A percentile compares a stretch with the other conserved stretches of the same genome.
These are phyloP conservation scores for Drosophila neoperkinsi DNA, from an alignment of 2,888 invertebrate species.

Conservation along the genomic window DNA sequence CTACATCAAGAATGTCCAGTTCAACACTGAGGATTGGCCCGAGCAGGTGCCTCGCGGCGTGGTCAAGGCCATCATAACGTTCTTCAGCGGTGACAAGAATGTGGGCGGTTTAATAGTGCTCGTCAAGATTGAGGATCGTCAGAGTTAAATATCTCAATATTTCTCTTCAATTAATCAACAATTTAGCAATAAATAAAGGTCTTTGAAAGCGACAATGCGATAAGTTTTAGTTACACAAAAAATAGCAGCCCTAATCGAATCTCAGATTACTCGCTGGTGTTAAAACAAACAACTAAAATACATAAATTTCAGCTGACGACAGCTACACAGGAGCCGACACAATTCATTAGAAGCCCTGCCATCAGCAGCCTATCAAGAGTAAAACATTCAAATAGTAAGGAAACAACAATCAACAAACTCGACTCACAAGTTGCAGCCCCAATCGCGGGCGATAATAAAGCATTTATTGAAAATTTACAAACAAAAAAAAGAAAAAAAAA, in stretches of 20 bases:
- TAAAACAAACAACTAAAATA: constrained; percentile 44
- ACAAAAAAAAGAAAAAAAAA: constrained; percentile 29
- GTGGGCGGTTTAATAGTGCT: constrained; percentile 69
- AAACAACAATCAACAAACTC: constrained; percentile 8
- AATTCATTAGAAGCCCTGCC: constrained; percentile 58
- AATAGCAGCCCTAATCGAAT: neutral
- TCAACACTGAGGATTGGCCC: constrained; percentile 78
- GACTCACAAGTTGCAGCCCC: constrained; percentile 22
- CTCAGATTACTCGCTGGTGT: constrained; percentile 25
- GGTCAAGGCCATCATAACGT: constrained; percentile 72
- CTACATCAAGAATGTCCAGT: constrained; percentile 64
- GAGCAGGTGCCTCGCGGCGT: constrained; percentile 76
- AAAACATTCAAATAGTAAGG: constrained; percentile 8
- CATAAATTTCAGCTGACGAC: constrained; percentile 48
- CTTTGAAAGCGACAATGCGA: constrained; percentile 51
- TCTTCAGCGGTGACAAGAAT: constrained; percentile 62
- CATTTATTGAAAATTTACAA: constrained; percentile 71
- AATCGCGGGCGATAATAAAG: constrained; percentile 53
- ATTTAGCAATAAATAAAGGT: constrained; percentile 43
- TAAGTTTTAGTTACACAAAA: neutral
- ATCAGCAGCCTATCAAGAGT: constrained; percentile 59
- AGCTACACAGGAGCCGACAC: constrained; percentile 41
- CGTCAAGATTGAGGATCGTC: constrained; percentile 71
- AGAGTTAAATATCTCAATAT: constrained; percentile 6
- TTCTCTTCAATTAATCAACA: constrained; percentile 2